A percentile compares a stretch with the other conserved stretches of the same genome.
These are phyloP conservation scores for Gobius niger DNA, from an alignment of 2,113 vertebrate species.

Conservation along the genomic window DNA sequence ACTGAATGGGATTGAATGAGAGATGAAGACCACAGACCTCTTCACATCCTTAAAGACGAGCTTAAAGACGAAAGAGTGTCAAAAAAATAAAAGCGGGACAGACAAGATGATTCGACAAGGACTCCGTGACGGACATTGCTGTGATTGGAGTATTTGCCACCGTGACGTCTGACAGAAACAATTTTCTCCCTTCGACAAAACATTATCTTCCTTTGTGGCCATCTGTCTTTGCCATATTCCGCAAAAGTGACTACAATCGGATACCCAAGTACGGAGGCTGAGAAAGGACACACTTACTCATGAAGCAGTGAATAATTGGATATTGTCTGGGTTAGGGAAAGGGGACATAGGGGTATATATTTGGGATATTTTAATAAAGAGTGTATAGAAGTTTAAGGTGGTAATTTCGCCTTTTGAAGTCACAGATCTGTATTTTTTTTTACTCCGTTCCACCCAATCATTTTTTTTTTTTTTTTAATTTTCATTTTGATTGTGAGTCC, in stretches of 20 bases:
- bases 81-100: slow-evolving; percentile 9
- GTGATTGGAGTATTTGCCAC: slow-evolving; percentile 19
- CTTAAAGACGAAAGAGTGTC: slow-evolving; percentile 41
- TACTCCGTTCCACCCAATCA: slow-evolving; percentile 33
- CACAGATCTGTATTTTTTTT: slow-evolving; percentile 45
- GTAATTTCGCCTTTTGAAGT: slow-evolving; percentile 62
- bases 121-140: slow-evolving; percentile 7
- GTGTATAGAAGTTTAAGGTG: slow-evolving; percentile 37
- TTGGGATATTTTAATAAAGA: slow-evolving; percentile 68
- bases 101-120: slow-evolving; percentile 44
- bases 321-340: background rate
- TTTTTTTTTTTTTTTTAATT: slow-evolving; percentile 28
- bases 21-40: slow-evolving; percentile 45
- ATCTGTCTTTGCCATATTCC: slow-evolving; percentile 11
- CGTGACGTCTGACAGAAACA: slow-evolving; percentile 5
- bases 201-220: slow-evolving; percentile 7
- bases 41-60: slow-evolving; percentile 24
- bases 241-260: slow-evolving; percentile 7
- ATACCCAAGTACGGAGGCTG: slow-evolving; percentile 28
- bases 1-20: slow-evolving; percentile 32
- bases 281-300: slow-evolving; percentile 17
- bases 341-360: slow-evolving; percentile 20
- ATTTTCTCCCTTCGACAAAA: slow-evolving; percentile 18
- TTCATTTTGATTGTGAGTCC: slow-evolving; percentile 45
- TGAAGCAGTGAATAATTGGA: slow-evolving; percentile 23